Evolutionary conservation across 1,140 invertebrate genomes (phyloP), one percentile per base, ranked within the genome.

Genomic region (Nomia melanderi): DNA sequence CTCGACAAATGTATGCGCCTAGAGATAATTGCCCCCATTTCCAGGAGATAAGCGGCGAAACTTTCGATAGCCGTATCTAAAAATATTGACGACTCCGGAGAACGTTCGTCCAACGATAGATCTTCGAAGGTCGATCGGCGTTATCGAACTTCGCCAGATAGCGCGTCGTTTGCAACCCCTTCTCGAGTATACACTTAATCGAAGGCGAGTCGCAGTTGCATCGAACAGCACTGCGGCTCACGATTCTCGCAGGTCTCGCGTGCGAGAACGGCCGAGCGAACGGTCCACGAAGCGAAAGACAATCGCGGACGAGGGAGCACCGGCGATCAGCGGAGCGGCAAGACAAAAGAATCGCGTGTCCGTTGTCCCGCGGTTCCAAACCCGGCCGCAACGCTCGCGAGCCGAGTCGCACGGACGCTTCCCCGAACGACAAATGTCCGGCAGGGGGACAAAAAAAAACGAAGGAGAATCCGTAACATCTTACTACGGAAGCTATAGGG

Each of bases 271-370:
- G n/a, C 57, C 23, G 39, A 33, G 12, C 8, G 33, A 2, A 12
- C 5, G 33, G 11, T 12, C n/a, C 20, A 20, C 29, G n/a, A 20
- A 29, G 41, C 20, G 70, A 63, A 72, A 63, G 50, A 72, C 56
- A 36, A 33, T 72, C 56, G 36, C 33, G 54, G 41, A 54, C 56
- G 31, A 8, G 1, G 20, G 54, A 23, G 27, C 39, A 56, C n/a
- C 47, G 5, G 65, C 36, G 70, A 44, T 72, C 78, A 85, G 23
- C 80, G 77, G 80, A 88, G 82, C 80, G 84, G 82, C 71, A 81
- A 87, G 70, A 87, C 84, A 87, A 86, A 88, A 81, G 82, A 86
- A 84, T 87, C 74, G 74, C 54, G 53, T 73, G 60, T 56, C 72
- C 69, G 73, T n/a, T 79, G 81, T 81, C 65, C 62, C 50, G 71